Conservation (phyloP, 2,113 vertebrate genomes). For the Macaca fascicularis region T2T-MFA8v1.1 NC_088378.1:14323001-14323500, state of each 20-base stretch:
- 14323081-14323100: constrained; percentile 10
- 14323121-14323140: neutral
- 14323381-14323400: neutral
- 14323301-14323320: neutral
- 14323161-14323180: neutral
- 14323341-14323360: neutral
- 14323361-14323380: neutral
- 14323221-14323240: neutral
- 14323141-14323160: neutral
- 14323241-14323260: neutral
- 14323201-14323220: neutral
- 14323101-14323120: constrained; percentile 18
- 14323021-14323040: neutral
- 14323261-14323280: neutral
- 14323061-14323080: neutral
- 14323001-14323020: neutral
- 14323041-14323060: neutral
- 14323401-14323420: constrained; percentile 29
- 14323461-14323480: neutral
- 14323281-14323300: neutral
- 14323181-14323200: constrained; percentile 22
- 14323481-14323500: neutral
- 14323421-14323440: neutral
- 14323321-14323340: constrained; percentile 20
- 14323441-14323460: neutral